phyloP scores from a whole-genome alignment of 2,113 vertebrate species.

The Podarcis cretensis region DNA sequence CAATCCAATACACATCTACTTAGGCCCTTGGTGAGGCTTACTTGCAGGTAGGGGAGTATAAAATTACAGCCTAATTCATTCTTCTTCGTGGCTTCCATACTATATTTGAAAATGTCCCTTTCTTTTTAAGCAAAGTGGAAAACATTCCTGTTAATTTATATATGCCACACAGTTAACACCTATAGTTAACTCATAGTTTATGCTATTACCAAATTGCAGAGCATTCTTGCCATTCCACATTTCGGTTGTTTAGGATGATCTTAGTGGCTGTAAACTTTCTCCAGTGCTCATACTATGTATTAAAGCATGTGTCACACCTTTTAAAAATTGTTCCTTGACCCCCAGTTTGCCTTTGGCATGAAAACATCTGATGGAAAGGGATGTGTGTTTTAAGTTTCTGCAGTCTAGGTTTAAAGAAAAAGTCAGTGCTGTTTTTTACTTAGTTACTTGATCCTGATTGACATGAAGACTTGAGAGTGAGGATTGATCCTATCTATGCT shows the following conservation, averaged over 20 bases:
- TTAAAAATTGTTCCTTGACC: background rate
- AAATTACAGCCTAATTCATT: background rate
- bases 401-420: background rate
- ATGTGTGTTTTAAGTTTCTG: accelerated
- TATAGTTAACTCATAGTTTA: background rate
- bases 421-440: accelerated
- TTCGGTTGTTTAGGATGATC: background rate
- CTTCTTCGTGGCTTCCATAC: background rate
- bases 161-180: background rate
- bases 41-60: too few species aligned
- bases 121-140: background rate
- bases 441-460: background rate
- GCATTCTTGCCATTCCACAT: background rate
- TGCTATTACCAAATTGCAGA: background rate
- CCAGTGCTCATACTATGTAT: background rate
- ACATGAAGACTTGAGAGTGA: background rate
- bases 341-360: background rate
- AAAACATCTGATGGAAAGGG: background rate
- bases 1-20: too few species aligned
- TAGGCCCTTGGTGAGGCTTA: too few species aligned
- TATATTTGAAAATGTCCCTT: background rate
- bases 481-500: background rate
- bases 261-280: background rate
- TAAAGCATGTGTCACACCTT: background rate
- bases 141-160: background rate